Base-by-base conservation (phyloP, 2,797 vertebrate genomes). In the Podarcis siculus region DNA sequence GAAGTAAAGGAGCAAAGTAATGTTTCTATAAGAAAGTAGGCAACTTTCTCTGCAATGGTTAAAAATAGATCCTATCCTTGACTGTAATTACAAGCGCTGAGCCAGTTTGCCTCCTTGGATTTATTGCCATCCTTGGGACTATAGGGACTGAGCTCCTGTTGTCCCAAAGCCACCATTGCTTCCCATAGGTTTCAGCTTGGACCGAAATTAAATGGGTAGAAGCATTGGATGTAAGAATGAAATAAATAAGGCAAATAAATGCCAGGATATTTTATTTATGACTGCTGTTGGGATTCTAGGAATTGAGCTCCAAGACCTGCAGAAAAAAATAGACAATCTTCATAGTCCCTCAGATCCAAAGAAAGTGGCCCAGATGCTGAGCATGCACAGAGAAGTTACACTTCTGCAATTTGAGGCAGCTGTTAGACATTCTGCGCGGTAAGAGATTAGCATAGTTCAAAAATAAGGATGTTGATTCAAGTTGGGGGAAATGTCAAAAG, bases 341-440 rank as follows among this genome's bases (percentile, higher is more conserved):
- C 88, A 92, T 79, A 97, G 94, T 30, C 96, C 95, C 58, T 86
- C 92, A 49, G 95, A 97, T 92, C 96, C 96, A 1, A 90, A 92
- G 1, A 45, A 93, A 35, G 95, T 97, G 1, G 94, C 95, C 23
- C 91, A 91, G 32, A 92, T 97, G 77, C 95, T 97, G 85, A 93
- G 95, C 23, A 77, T 97, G 85, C 94, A 82, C 84, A 96, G 97
- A 92, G 96, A 97, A 82, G 93, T 97, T 72, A 55, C 96, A 25
- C 93, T 98, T 90, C 94, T 97, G 90, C 96, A 96, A 90, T 97
- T 97, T 3, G 93, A 98, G 2, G 80, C 94, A 0, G 95, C 97
- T 1, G 87, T 97, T 42, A 94, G 96, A 76, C 95, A 95, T 87
- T 91, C 91, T 15, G 95, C 97, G 95, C 73, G 90, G 97, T 97